Evolutionary conservation across 2,797 vertebrate genomes (phyloP).

Genomic region (Mionectes olivaceus): DNA sequence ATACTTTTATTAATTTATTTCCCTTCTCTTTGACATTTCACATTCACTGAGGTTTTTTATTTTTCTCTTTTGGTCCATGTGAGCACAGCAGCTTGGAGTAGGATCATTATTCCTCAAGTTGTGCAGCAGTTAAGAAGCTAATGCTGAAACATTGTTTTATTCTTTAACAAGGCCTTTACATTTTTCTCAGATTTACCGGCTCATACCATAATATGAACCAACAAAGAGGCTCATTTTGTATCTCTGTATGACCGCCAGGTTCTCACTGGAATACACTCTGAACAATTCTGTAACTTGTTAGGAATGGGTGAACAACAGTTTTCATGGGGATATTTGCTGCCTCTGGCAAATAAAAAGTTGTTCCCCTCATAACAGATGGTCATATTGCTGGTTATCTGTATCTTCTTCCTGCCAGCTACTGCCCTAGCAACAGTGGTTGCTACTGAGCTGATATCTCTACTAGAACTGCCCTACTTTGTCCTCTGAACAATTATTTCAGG

Average conservation of each 20-base stretch:
- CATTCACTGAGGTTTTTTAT: neutral
- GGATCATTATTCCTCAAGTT: neutral
- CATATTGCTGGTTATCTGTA: neutral
- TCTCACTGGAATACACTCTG: neutral
- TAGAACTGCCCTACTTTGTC: neutral
- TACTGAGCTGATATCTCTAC: neutral
- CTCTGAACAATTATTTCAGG: constrained; percentile 13
- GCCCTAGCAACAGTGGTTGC: neutral
- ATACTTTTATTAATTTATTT: neutral
- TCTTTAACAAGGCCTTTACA: neutral
- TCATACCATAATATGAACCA: neutral
- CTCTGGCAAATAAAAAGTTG: neutral
- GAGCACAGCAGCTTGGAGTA: neutral
- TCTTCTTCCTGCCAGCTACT: constrained; percentile 1
- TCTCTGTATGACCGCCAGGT: neutral
- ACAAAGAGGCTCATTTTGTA: neutral
- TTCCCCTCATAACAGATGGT: neutral
- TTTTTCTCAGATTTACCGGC: constrained; percentile 5
- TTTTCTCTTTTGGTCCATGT: neutral
- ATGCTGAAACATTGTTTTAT: neutral
- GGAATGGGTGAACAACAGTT: neutral
- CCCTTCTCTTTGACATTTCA: neutral
- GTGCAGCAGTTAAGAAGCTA: neutral
- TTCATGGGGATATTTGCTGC: neutral
- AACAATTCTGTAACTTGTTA: neutral